Evolutionary conservation across 2,888 invertebrate species (phyloP).

Genomic region (Parapristionchus giblindavisi): DNA sequence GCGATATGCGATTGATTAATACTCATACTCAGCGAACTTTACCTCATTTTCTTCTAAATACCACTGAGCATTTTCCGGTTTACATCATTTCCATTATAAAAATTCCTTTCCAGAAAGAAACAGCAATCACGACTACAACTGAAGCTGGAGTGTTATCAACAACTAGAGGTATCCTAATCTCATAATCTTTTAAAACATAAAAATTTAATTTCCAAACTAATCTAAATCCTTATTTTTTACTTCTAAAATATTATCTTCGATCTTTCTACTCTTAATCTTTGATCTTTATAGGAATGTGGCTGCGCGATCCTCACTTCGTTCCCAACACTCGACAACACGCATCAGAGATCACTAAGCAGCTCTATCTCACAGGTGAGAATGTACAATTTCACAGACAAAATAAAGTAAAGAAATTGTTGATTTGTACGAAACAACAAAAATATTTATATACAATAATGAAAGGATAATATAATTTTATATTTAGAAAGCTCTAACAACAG

Average conservation of each 20-base stretch:
- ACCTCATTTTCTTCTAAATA: too few species aligned
- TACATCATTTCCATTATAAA: too few species aligned
- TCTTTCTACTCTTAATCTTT: neutral
- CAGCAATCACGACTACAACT: neutral
- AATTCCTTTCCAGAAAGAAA: conserved; percentile 13
- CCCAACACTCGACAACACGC: conserved; percentile 56
- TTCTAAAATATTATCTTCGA: neutral
- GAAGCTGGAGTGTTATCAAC: neutral
- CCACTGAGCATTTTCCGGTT: too few species aligned
- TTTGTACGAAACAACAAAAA: neutral
- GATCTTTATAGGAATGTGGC: conserved; percentile 41
- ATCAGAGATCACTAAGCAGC: conserved; percentile 52
- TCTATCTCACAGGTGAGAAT: conserved; percentile 55
- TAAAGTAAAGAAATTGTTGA: neutral
- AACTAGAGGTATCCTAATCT: neutral
- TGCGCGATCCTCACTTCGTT: conserved; percentile 48
- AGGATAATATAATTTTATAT: too few species aligned
- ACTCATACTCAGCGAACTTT: too few species aligned
- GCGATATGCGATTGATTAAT: too few species aligned
- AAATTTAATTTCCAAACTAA: neutral
- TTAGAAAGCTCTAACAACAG: too few species aligned
- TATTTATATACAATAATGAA: neutral
- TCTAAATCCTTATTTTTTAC: too few species aligned
- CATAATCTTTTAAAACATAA: neutral
- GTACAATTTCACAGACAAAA: conserved; percentile 33